Base-by-base conservation (phyloP, 2,888 invertebrate species). In the Herminia tarsipennalis region DNA sequence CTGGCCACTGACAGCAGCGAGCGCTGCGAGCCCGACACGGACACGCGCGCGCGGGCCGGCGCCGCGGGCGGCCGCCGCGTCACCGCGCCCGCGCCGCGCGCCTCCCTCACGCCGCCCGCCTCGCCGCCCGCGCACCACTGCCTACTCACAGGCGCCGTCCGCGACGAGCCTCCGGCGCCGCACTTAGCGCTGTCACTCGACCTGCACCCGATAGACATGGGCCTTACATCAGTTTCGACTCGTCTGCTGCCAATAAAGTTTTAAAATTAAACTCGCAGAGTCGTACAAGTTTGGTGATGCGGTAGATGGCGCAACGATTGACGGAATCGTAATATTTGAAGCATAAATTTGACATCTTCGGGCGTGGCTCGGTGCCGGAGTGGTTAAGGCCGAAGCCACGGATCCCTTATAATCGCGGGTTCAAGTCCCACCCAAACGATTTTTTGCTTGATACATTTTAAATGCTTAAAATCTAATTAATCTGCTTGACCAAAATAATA, bases 181-280 rank as follows among this genome's bases (percentile, higher is more conserved):
- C 93, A 93, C 70, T 94, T 94, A 50, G 94, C 93, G 70, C 94
- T 94, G 86, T 94, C 94, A 76, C 94, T 94, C 70, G 94, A 94
- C 84, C 94, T 94, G 82, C 55, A 62, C 64, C 63, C 48, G 54
- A 63, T 39, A 63, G 51, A 55, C 28, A 55, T 64, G 51, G 51
- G 49, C 58, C 64, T 66, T 66, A 61, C 59, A 66, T 64, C 56
- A 59, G 43, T 47, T 56, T 66, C 49, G 53, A 59, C 37, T 66
- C 53, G 60, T 64, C 50, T 56, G 66, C 63, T 62, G 64, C 41
- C 67, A 28, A 65, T 52, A 57, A 59, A 59, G 41, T 61, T 40
- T 44, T 33, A 43, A 41, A 44, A 35, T 32, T 9, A 43, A 16
- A 12, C 5, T n/a, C 13, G n/a, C 12, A 21, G 10, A 22, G 14